Percentiles rank a stretch among this genome's conserved stretches.
Evolutionary conservation across 2,113 vertebrate species (phyloP).

Genomic region (Microcebus murinus): DNA sequence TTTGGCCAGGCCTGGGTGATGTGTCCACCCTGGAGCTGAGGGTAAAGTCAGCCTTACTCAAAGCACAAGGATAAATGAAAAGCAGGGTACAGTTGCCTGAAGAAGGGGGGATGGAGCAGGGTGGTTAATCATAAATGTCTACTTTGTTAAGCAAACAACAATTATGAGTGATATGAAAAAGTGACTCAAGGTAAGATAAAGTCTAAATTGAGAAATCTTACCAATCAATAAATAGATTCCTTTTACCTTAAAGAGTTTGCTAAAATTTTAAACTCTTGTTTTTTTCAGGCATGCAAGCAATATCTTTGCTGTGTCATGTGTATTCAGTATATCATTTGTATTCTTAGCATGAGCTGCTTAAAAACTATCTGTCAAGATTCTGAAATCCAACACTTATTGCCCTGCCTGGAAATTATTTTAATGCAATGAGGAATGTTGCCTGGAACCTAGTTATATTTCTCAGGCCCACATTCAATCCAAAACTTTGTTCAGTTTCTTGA

Average conservation of each 20-base stretch:
- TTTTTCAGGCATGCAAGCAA: neutral
- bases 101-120: neutral
- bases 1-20: neutral
- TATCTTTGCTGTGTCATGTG: slow-evolving; percentile 10
- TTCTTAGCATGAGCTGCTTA: slow-evolving; percentile 44
- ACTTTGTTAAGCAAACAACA: neutral
- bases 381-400: neutral
- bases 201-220: neutral
- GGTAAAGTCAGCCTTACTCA: neutral
- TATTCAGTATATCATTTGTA: slow-evolving; percentile 31
- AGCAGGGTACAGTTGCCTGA: neutral
- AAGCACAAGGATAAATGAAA: neutral
- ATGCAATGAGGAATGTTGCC: neutral
- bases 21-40: neutral
- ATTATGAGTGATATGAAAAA: neutral
- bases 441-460: neutral
- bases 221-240: neutral
- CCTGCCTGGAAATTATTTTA: neutral
- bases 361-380: slow-evolving; percentile 34
- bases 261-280: neutral
- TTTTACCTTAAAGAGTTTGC: slow-evolving; percentile 14
- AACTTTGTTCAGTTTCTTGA: neutral
- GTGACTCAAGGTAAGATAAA: neutral
- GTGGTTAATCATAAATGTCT: neutral
- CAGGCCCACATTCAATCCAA: neutral